A percentile compares a stretch with the other conserved stretches of the same genome.
phyloP scores from a whole-genome alignment of 2,113 vertebrate genomes.

The Anas platyrhynchos region DNA sequence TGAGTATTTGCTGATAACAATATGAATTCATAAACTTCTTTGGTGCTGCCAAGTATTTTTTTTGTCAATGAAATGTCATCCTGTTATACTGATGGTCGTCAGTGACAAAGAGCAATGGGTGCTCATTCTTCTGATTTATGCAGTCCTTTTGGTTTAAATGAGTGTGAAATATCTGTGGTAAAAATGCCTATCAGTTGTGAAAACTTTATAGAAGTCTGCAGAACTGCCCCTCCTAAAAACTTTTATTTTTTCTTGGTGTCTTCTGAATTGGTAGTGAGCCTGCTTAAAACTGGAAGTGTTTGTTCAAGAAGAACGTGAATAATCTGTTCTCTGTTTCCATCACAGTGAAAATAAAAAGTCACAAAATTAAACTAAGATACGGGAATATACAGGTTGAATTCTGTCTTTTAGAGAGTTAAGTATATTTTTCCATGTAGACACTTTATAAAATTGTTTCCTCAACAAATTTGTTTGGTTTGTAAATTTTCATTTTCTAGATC shows the following conservation, averaged over 20 bases:
- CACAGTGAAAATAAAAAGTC: accelerated
- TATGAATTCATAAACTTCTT: not conserved
- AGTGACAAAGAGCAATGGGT: not conserved
- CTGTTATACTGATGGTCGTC: not conserved
- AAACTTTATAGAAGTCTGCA: not conserved
- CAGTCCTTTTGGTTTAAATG: not conserved
- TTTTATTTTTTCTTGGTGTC: not conserved
- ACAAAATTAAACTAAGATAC: not conserved
- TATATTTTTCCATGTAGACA: not conserved
- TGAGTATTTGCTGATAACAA: not conserved
- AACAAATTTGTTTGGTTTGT: not conserved
- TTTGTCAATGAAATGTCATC: not conserved
- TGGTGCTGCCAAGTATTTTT: not conserved
- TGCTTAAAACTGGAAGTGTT: not conserved
- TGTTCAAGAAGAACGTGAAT: not conserved
- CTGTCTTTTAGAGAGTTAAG: not conserved
- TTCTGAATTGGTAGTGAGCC: not conserved
- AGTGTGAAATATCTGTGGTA: not conserved
- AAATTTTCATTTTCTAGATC: not conserved
- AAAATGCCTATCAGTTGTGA: not conserved
- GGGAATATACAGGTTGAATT: not conserved
- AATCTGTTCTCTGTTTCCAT: not conserved
- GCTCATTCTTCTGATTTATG: not conserved
- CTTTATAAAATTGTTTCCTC: not conserved
- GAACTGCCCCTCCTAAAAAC: not conserved